Evolutionary conservation across 2,888 invertebrate species (phyloP), one percentile per base, ranked within the genome.

Genomic region (Cheilosia pagana): DNA sequence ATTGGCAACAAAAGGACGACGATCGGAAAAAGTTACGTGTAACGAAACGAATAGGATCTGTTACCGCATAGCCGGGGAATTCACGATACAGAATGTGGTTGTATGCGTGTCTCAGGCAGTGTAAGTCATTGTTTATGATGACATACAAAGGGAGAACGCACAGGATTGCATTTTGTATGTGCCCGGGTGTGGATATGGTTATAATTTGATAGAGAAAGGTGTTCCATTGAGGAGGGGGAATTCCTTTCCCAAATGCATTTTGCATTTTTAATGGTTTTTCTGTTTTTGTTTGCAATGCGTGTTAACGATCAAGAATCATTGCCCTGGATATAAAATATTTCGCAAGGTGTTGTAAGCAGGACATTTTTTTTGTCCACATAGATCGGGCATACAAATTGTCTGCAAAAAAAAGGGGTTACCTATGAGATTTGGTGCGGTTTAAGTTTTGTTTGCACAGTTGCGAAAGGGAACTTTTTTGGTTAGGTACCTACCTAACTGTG

Each of bases 41-140:
- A 77, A 48, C 76, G 68, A 77, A 77, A 55, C 76, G 60, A 77
- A 77, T 77, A 68, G 76, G 68, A 77, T 77, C 76, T 68, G 53
- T 77, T 52, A 77, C 76, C 68, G 8, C 50, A 53, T 55, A 62
- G 53, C 50, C 62, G 16, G 21, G 41, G 59, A 59, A 52, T 52
- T 35, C 12, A 25, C 21, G n/a, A 43, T 25, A 16, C 62, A 21
- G n/a, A 6, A 5, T 14, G 16, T 31, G 35, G 35, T 12, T 28
- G 52, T 21, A 6, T 16, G 59, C 43, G 16, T 67, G 43, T 23
- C 41, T 63, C 5, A 1, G 74, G 8, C 43, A 48, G 52, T 35
- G 43, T 53, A 35, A 68, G 45, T 45, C 68, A 62, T 75, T 52
- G 76, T 68, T 76, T 76, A 68, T 60, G 68, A 60, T 60, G 68